A percentile compares a stretch with the other conserved stretches of the same genome.
phyloP scores from a whole-genome alignment of 2,888 invertebrate genomes.

The Drosophila kokeensis region DNA sequence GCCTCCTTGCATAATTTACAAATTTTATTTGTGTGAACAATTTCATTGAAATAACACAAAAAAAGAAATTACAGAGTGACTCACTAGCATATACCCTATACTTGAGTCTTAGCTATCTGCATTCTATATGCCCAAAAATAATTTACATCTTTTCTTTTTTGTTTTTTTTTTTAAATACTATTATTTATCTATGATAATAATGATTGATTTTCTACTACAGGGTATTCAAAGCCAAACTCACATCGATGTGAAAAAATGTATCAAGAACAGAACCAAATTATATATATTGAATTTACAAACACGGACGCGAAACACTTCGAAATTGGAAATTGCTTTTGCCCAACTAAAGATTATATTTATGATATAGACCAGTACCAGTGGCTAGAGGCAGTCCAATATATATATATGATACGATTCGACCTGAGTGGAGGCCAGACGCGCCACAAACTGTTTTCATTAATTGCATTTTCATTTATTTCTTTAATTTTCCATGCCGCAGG shows the following conservation, averaged over 20 bases:
- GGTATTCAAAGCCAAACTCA: not conserved
- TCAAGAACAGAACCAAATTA: constrained; percentile 15
- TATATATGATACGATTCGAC: constrained; percentile 20
- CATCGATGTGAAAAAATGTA: not conserved
- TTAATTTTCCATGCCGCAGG: constrained; percentile 17
- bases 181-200: not conserved
- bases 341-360: constrained; percentile 35
- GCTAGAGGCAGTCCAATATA: constrained; percentile 13
- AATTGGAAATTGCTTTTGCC: constrained; percentile 20
- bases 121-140: not conserved
- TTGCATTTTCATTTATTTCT: constrained; percentile 52
- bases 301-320: constrained; percentile 23
- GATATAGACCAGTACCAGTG: constrained; percentile 25
- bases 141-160: not conserved
- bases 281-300: constrained; percentile 43
- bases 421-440: constrained; percentile 32
- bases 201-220: not conserved
- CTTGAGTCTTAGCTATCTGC: not conserved
- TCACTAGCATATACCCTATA: constrained; percentile 13
- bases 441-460: constrained; percentile 50
- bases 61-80: not conserved
- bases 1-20: constrained; percentile 53
- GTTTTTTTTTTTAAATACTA: not conserved
- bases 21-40: constrained; percentile 54
- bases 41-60: constrained; percentile 51